phyloP scores from a whole-genome alignment of 2,797 vertebrate genomes.

The Mormyrus proboscirostris region DNA sequence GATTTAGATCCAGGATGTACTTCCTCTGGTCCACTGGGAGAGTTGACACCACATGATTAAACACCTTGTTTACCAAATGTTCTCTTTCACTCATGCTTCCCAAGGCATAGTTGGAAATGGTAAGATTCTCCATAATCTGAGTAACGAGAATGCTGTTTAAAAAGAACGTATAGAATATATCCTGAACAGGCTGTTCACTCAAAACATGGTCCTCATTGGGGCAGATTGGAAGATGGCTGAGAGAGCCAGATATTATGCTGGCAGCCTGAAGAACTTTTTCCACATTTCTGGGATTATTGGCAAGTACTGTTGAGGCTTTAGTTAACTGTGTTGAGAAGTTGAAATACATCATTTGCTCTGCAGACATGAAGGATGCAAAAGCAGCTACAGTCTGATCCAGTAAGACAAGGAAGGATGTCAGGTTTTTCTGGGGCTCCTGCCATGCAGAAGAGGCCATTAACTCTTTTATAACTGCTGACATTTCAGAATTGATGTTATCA shows the following conservation, averaged over 20 bases:
- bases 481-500: slow-evolving; percentile 20
- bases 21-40: slow-evolving; percentile 30
- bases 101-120: slow-evolving; percentile 31
- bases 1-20: slow-evolving; percentile 27
- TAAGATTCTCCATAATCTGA: slow-evolving; percentile 39
- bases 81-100: slow-evolving; percentile 20
- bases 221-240: slow-evolving; percentile 27
- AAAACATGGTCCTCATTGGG: slow-evolving; percentile 19
- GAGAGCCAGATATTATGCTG: slow-evolving; percentile 30
- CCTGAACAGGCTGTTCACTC: slow-evolving; percentile 26
- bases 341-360: slow-evolving; percentile 32
- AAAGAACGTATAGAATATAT: slow-evolving; percentile 27
- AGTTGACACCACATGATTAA: slow-evolving; percentile 20
- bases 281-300: slow-evolving; percentile 30
- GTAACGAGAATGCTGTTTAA: slow-evolving; percentile 37
- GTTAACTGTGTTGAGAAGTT: slow-evolving; percentile 40
- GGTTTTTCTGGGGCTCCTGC: slow-evolving; percentile 20
- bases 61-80: slow-evolving; percentile 21
- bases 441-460: slow-evolving; percentile 28
- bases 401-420: slow-evolving; percentile 29
- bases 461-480: slow-evolving; percentile 31
- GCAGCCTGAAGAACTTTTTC: slow-evolving; percentile 28
- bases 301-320: slow-evolving; percentile 35
- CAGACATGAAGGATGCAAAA: slow-evolving; percentile 32
- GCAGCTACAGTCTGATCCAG: slow-evolving; percentile 32